A percentile compares a stretch with the other conserved stretches of the same genome.
phyloP scores from a whole-genome alignment of 2,797 vertebrate genomes.

The Enteromius argenteus region DNA sequence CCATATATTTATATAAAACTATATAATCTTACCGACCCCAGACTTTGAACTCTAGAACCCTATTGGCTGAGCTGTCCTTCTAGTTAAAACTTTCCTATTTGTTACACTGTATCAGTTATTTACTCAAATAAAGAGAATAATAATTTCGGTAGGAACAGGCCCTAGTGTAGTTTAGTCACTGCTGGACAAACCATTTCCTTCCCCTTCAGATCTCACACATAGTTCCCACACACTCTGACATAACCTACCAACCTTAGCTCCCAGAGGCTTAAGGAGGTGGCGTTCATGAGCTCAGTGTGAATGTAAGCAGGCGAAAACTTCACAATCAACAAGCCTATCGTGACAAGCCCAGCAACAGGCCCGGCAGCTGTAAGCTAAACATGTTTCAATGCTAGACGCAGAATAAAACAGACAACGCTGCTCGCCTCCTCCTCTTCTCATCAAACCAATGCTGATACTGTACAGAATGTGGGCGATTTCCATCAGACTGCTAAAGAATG shows the following conservation, averaged over 20 bases:
- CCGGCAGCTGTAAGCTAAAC: slow-evolving; percentile 22
- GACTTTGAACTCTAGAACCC: not conserved
- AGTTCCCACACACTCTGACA: slow-evolving; percentile 80
- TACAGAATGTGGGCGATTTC: slow-evolving; percentile 5
- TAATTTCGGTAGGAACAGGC: not conserved
- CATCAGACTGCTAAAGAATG: slow-evolving; percentile 9
- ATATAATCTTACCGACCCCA: not conserved
- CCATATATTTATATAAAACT: not conserved
- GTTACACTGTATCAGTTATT: not conserved
- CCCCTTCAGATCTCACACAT: slow-evolving; percentile 28
- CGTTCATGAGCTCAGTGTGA: slow-evolving; percentile 51
- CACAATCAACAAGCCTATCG: slow-evolving; percentile 31
- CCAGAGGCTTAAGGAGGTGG: slow-evolving; percentile 62
- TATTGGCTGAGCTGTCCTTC: not conserved
- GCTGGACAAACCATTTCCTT: slow-evolving; percentile 66
- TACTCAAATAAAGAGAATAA: not conserved
- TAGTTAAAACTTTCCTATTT: not conserved
- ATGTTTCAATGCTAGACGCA: not conserved
- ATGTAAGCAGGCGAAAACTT: slow-evolving; percentile 53
- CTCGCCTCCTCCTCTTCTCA: not conserved
- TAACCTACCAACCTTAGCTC: slow-evolving; percentile 69
- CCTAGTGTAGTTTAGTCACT: slow-evolving; percentile 33
- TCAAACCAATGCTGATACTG: not conserved
- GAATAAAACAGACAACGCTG: not conserved
- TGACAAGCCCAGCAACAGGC: not conserved